Base-by-base conservation (phyloP, 2,797 vertebrate species). In the Dendrocincla fuliginosa region DNA sequence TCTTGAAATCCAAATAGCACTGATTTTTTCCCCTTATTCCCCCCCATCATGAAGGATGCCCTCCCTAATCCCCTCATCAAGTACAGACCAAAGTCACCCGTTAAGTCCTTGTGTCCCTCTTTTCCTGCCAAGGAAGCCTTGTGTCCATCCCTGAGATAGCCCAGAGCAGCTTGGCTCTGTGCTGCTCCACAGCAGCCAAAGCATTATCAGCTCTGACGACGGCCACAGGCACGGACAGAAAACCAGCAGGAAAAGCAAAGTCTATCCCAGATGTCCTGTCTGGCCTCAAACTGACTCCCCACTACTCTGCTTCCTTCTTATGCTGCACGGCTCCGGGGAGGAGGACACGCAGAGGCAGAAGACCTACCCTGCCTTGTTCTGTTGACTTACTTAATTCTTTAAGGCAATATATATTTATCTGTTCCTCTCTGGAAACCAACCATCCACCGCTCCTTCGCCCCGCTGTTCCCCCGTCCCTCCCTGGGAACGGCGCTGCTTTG, bases 231-330 rank as follows among this genome's bases (percentile, higher is more conserved):
- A 77, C 71, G 30, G 75, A 87, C 46, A 71, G 87, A 84, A 87
- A 92, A 94, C 7, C 82, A 91, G 86, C 81, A 93, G 91, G 83
- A 95, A 96, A 91, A 94, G 59, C 56, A 68, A 57, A 89, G 65
- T 57, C 75, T 81, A 76, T 61, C 78, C 67, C 70, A 91, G 74
- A 90, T 28, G 60, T 89, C 67, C 85, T 32, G 80, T 24, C n/a
- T 5, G 4, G 84, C 33, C 68, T 84, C 57, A 55, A 19, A 86
- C 1, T 49, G 83, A 90, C 81, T 69, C 55, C 46, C n/a, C 89
- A 57, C 52, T 16, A 60, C 55, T 91, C 65, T 59, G 30, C 55
- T 88, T 95, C 93, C 91, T 95, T 89, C 96, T 92, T 91, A 68
- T 5, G 1, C 80, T 10, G 23, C 35, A 25, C 6, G 27, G 46